Conservation (phyloP, 2,797 vertebrate species). For the Danio albolineatus region DNA sequence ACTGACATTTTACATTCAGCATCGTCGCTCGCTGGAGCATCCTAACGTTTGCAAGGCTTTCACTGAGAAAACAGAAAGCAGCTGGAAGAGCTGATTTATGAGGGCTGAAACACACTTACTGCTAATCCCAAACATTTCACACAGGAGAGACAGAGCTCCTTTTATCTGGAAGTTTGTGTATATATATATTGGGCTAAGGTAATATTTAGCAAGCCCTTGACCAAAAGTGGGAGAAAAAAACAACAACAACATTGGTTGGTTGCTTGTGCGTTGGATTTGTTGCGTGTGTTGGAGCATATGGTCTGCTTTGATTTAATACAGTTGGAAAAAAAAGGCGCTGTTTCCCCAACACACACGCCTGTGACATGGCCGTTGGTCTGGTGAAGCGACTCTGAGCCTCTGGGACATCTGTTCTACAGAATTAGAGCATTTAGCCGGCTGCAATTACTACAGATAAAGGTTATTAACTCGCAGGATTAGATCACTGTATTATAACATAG, state of each 20-base stretch:
- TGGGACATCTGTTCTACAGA: constrained; percentile 76
- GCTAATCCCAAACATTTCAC: constrained; percentile 63
- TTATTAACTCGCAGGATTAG: constrained; percentile 81
- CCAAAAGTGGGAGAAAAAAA: constrained; percentile 28
- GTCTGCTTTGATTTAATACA: constrained; percentile 54
- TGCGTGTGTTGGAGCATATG: constrained; percentile 43
- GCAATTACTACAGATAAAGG: constrained; percentile 81
- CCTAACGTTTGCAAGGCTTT: constrained; percentile 71
- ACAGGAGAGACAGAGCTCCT: constrained; percentile 51
- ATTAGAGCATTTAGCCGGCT: constrained; percentile 72
- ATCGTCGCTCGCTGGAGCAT: constrained; percentile 69
- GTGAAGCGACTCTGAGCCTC: constrained; percentile 69
- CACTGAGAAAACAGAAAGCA: constrained; percentile 65
- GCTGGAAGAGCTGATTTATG: constrained; percentile 58
- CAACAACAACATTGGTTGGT: constrained; percentile 13
- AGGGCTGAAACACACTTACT: constrained; percentile 49
- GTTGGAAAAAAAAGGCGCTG: constrained; percentile 42
- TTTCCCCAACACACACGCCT: constrained; percentile 24
- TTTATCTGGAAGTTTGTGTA: constrained; percentile 11
- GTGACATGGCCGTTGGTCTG: constrained; percentile 43
- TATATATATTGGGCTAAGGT: neutral
- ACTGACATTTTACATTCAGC: constrained; percentile 83
- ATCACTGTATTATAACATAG: constrained; percentile 77
- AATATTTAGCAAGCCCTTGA: constrained; percentile 25
- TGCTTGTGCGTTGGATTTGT: constrained; percentile 35